Evolutionary conservation across 2,888 invertebrate species (phyloP), one percentile per base, ranked within the genome.

Genomic region (Andrena fulva): DNA sequence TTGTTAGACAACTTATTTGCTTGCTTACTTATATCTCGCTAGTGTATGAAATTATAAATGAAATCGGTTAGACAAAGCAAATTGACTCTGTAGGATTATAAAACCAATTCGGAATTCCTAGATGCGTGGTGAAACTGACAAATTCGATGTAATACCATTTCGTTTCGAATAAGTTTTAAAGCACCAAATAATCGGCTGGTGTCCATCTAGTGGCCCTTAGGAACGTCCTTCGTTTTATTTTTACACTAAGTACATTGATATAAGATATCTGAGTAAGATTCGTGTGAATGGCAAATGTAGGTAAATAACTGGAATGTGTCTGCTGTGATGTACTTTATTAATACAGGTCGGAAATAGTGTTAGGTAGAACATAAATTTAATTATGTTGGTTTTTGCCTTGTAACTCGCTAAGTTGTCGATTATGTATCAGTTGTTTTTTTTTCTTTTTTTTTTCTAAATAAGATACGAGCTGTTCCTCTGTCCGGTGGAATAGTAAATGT

Each of bases 351-450:
- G 16, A 35, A 68, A 35, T 68, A 54, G 10, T 35, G 54, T 68
- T 56, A 54, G 54, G 54, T 29, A 27, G 27, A 59, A 59, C 12
- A 59, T 59, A 59, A 59, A 16, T 29, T 12, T 59, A 59, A 59
- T 29, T 59, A 59, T 59, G 12, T 29, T 59, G 16, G 2, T 29
- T 27, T 16, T 59, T 56, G 54, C 35, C 56, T 68, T 27, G 27
- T 56, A 31, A 68, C 35, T 56, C 33, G 35, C n/a, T 56, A 35
- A 56, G 24, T 56, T 68, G 52, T 68, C 56, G 27, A 59, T 59
- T 59, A 59, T 16, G 27, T 59, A 12, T 12, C 27, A 27, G 0
- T 59, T 59, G 2, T 52, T 20, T 52, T 52, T 52, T 6, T 20
- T 52, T 20, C 20, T 10, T 8, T 33, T 42, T 42, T 33, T 33